A percentile compares a stretch with the other conserved stretches of the same genome.
phyloP scores from a whole-genome alignment of 2,797 vertebrate genomes.

The Lacerta bilineata region DNA sequence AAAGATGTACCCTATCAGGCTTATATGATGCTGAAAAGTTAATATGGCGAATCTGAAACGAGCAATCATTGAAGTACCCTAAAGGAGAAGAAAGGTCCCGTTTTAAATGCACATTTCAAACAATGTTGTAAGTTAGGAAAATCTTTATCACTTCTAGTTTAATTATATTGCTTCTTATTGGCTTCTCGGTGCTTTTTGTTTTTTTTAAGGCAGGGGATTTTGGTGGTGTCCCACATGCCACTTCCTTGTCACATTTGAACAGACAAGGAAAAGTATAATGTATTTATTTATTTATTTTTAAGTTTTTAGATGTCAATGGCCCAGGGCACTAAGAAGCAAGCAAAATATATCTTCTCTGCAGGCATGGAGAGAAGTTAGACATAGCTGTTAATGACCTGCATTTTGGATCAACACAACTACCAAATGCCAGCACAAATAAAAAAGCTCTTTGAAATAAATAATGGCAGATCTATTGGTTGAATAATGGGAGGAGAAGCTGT shows the following conservation, averaged over 20 bases:
- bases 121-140: background rate
- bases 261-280: background rate
- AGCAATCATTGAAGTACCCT: background rate
- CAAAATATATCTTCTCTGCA: background rate
- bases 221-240: background rate
- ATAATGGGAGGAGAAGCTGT: background rate
- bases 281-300: background rate
- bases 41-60: background rate
- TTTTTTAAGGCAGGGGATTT: background rate
- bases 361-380: background rate
- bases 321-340: background rate
- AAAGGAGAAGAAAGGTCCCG: background rate
- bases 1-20: background rate
- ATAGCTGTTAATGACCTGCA: background rate
- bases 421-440: background rate
- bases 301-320: background rate
- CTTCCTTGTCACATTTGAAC: background rate
- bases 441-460: background rate
- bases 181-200: background rate
- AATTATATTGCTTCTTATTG: background rate
- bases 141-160: background rate
- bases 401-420: background rate
- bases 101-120: background rate
- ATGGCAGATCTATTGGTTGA: background rate
- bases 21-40: background rate